Evolutionary conservation across 1,140 invertebrate genomes (phyloP), one percentile per base, ranked within the genome.

Genomic region (Papilio machaon): DNA sequence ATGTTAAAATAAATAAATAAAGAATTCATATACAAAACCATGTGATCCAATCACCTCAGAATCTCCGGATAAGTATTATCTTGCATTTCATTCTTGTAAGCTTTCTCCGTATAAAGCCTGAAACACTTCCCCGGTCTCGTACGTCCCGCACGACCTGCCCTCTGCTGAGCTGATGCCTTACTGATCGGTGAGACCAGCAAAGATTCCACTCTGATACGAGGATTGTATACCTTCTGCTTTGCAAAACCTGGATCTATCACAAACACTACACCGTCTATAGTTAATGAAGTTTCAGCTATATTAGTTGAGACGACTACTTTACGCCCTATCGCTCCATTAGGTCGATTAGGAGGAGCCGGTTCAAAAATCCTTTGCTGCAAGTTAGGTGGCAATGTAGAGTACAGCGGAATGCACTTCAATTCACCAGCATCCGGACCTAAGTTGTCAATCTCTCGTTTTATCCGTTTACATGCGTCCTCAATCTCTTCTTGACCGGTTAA

Each of bases 241-340:
- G 99, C 98, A 96, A 99, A 99, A 17, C 99, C 99, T n/a, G 99
- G 99, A 95, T 99, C 99, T 90, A 99, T 99, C 1, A 99, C 99
- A 95, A 99, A 99, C 8, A 99, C 99, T n/a, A 99, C 99, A 81
- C 99, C 99, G 91, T 99, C 99, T 88, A 99, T 99, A 1, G 99
- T 99, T 6, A 99, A 95, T 0, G 99, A 99, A 0, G 99, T 99
- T 95, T 99, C 99, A 0, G 99, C 99, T 86, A 99, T 99, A 91
- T 99, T 99, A 0, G 99, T 99, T 0, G 99, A 99, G 0, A 99
- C 98, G 0, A 99, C 99, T 30, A 95, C 97, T 95, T 99, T 99
- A 23, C 99, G 95, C 0, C 99, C 99, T 80, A 99, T 98, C 0
- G 98, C 98, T 11, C 99, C 99, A 91, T 99, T 99, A 0, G 98